phyloP scores from a whole-genome alignment of 2,888 invertebrate species.

The Neocrepidodera transversa region DNA sequence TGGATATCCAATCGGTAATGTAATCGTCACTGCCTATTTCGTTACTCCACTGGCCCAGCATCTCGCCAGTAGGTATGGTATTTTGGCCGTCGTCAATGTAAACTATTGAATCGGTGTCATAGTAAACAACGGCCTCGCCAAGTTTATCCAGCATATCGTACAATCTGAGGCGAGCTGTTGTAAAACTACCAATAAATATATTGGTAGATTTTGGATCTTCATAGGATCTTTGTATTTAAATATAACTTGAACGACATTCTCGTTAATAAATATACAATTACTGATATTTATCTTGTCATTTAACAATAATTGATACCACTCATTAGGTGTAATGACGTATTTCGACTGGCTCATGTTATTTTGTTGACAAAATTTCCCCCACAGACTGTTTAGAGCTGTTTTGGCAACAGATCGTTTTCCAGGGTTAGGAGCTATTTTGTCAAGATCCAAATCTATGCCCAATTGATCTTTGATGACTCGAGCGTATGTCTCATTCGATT shows the following conservation, averaged over 20 bases:
- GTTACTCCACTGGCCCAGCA: conserved; percentile 32
- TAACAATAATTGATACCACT: conserved; percentile 35
- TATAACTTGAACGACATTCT: conserved; percentile 28
- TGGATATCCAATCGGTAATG: conserved; percentile 33
- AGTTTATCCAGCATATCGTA: conserved; percentile 26
- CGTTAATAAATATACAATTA: conserved; percentile 21
- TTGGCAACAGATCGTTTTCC: conserved; percentile 41
- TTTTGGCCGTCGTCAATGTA: conserved; percentile 29
- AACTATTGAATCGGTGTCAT: conserved; percentile 27
- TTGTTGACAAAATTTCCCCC: conserved; percentile 42
- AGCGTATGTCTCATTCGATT: conserved; percentile 26
- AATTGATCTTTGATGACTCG: conserved; percentile 31
- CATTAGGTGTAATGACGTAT: conserved; percentile 16
- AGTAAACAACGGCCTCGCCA: conserved; percentile 31
- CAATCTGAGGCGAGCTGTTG: conserved; percentile 35
- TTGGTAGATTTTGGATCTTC: conserved; percentile 35
- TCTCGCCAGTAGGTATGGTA: conserved; percentile 30
- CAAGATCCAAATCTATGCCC: conserved; percentile 35
- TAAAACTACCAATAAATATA: conserved; percentile 34
- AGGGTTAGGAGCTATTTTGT: conserved; percentile 37
- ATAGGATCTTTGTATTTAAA: conserved; percentile 35
- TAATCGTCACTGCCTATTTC: conserved; percentile 30
- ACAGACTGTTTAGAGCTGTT: conserved; percentile 42
- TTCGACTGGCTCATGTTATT: conserved; percentile 25
- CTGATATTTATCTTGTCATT: conserved; percentile 34